Evolutionary conservation across 37 sponge, comb jelly and placozoan genomes (phyloP).

Genomic region (Theonella swinhoei): DNA sequence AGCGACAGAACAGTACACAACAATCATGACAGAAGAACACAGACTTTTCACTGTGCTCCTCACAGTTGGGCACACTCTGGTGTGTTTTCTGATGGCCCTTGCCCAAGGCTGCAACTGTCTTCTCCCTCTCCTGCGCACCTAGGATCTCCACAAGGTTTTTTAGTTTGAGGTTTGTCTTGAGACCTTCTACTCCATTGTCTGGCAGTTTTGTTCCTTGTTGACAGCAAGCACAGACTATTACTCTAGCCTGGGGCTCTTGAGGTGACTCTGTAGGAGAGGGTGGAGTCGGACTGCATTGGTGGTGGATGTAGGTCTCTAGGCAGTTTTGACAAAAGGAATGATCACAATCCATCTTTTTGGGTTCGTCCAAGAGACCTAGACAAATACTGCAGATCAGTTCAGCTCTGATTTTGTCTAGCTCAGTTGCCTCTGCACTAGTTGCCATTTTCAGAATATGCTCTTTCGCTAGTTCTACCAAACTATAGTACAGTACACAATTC

Average conservation of each 20-base stretch:
- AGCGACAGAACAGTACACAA: not conserved
- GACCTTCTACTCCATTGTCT: conserved; percentile 7
- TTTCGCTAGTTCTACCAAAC: no score
- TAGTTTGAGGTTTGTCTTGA: not conserved
- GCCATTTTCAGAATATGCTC: no score
- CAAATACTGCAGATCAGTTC: not conserved
- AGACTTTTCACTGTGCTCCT: not conserved
- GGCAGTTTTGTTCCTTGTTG: not conserved
- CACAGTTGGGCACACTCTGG: not conserved
- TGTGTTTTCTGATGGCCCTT: not conserved
- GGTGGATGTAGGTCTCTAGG: not conserved
- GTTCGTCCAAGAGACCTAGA: not conserved
- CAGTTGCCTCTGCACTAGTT: not conserved
- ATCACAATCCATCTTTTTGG: not conserved
- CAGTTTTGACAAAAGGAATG: not conserved
- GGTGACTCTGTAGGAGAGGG: not conserved
- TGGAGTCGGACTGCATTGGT: not conserved
- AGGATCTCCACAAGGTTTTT: not conserved
- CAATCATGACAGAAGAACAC: not conserved
- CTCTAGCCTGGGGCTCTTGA: not conserved
- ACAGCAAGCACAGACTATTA: not conserved
- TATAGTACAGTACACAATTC: no score
- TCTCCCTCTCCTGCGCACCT: not conserved
- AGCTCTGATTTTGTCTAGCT: not conserved
- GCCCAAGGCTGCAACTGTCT: not conserved